Conservation (phyloP, 2,888 invertebrate species). For the Onthophagus sagittarius region DNA sequence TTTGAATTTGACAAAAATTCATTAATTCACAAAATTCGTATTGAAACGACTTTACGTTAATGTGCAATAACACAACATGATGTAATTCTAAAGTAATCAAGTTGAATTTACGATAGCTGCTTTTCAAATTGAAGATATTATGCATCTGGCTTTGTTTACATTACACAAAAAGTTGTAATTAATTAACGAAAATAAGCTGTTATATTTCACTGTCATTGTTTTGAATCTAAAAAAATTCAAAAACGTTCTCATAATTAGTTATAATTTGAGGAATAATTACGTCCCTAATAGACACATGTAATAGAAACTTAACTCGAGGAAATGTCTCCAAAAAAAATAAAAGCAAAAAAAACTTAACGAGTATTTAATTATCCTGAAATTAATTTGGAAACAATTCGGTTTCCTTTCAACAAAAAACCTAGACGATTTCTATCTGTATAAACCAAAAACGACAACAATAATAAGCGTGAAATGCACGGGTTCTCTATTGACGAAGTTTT, state of each 20-base stretch:
- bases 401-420: background rate
- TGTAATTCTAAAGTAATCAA: too few species aligned
- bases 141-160: background rate
- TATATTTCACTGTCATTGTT: background rate
- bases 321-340: background rate
- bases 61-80: too few species aligned
- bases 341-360: background rate
- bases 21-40: too few species aligned
- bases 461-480: background rate
- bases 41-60: too few species aligned
- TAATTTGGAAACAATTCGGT: constrained; percentile 3
- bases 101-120: too few species aligned
- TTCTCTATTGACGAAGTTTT: constrained; percentile 40
- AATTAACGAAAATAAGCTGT: background rate
- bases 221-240: background rate
- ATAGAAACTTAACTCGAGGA: background rate
- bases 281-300: background rate
- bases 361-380: background rate
- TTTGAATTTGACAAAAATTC: too few species aligned
- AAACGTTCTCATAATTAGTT: background rate
- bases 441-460: background rate
- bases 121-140: too few species aligned
- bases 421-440: background rate
- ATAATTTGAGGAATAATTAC: background rate
- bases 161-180: background rate